phyloP scores from a whole-genome alignment of 2,113 vertebrate genomes.

The Bos taurus region ARS-UCD2.0 NC_037330.1:103441001-103441500 shows the following conservation, averaged over 20 bases:
- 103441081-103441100: not conserved
- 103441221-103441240: not conserved
- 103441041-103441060: not conserved
- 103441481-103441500: no score
- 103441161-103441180: not conserved
- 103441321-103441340: no score
- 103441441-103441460: no score
- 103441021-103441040: not conserved
- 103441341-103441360: no score
- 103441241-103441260: not conserved
- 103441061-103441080: not conserved
- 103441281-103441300: no score
- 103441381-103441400: no score
- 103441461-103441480: no score
- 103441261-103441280: no score
- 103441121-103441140: not conserved
- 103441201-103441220: not conserved
- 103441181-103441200: not conserved
- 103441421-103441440: no score
- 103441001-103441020: not conserved
- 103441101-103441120: not conserved
- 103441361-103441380: no score
- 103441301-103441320: no score
- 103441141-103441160: not conserved
- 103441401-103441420: no score